A percentile compares a stretch with the other conserved stretches of the same genome.
Evolutionary conservation across 2,888 invertebrate genomes (phyloP).

Genomic region (Diabrotica balteata): DNA sequence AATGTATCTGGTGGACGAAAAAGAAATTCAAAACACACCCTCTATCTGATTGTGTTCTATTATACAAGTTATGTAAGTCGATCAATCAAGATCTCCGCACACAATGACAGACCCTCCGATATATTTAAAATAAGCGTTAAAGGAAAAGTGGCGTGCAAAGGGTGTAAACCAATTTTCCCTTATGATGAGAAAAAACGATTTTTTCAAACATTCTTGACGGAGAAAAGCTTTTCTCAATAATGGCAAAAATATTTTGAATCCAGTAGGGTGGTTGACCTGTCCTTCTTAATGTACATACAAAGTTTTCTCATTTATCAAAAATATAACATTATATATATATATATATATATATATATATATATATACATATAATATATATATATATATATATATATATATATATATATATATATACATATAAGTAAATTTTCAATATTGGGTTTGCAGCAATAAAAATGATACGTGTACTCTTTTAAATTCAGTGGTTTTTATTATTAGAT

Average conservation of each 20-base stretch:
- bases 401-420: too few relatives aligned
- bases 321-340: not conserved
- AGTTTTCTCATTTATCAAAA: not conserved
- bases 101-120: conserved; percentile 29
- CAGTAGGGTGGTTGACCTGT: conserved; percentile 2
- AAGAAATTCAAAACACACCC: conserved; percentile 20
- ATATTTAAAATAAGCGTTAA: conserved; percentile 25
- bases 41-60: conserved; percentile 24
- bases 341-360: too few relatives aligned
- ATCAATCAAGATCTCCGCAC: conserved; percentile 27
- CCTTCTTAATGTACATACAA: not conserved
- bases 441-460: too few relatives aligned
- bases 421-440: too few relatives aligned
- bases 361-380: too few relatives aligned
- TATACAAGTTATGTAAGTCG: conserved; percentile 25
- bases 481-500: too few relatives aligned
- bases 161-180: conserved; percentile 28
- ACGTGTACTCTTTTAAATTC: too few relatives aligned
- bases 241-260: not conserved
- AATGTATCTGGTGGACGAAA: not conserved
- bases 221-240: conserved; percentile 11
- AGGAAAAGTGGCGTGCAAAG: conserved; percentile 22
- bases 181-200: conserved; percentile 26
- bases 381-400: too few relatives aligned
- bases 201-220: conserved; percentile 13